Conservation (phyloP, 2,888 invertebrate genomes). For the Napeogenes inachia region DNA sequence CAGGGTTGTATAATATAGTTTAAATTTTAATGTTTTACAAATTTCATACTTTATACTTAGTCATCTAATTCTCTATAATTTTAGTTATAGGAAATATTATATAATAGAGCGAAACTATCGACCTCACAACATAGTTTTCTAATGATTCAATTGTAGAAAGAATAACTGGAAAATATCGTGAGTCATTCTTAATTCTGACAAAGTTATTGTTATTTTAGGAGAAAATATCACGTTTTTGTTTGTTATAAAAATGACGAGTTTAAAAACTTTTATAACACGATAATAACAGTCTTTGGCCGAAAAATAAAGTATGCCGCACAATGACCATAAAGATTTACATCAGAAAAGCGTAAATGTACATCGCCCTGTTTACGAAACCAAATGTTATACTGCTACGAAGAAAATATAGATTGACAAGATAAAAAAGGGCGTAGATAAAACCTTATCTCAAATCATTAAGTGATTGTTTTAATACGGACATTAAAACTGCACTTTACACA, state of each 20-base stretch:
- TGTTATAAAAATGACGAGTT: too few relatives aligned
- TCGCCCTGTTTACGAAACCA: background rate
- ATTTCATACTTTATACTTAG: background rate
- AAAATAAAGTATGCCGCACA: background rate
- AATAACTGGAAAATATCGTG: background rate
- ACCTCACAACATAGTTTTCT: background rate
- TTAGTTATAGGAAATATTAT: background rate
- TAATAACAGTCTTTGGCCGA: too few relatives aligned
- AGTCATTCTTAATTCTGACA: background rate
- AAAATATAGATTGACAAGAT: background rate
- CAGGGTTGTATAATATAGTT: slow-evolving; percentile 7
- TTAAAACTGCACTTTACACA: too few relatives aligned
- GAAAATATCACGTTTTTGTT: too few relatives aligned
- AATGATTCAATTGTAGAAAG: background rate
- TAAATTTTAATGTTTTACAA: background rate
- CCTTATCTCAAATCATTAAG: background rate
- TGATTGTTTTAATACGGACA: too few relatives aligned
- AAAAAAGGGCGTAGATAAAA: background rate
- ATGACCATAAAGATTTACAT: background rate
- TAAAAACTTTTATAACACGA: too few relatives aligned
- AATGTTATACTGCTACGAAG: background rate
- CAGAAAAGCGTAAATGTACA: background rate
- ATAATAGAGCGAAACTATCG: background rate
- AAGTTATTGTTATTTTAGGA: background rate
- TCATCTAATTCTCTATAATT: background rate